Base-by-base conservation (phyloP, 2,888 invertebrate species). In the Rotaria magnacalcarata region DNA sequence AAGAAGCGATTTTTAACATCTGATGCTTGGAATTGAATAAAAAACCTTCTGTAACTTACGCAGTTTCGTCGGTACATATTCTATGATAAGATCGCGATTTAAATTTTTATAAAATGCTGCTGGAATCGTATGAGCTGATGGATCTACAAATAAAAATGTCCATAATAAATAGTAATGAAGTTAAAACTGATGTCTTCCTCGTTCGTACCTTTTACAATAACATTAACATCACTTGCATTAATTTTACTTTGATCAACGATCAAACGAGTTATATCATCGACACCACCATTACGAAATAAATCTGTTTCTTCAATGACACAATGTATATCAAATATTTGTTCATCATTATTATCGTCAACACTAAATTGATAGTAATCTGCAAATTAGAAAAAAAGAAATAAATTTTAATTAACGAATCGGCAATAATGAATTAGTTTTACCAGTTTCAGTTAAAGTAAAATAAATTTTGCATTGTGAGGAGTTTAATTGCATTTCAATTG, bases 81-180 rank as follows among this genome's bases (percentile, higher is more conserved):
- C 80, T 47, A 80, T 80, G n/a, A 80, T 80, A 21, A 80, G 34
- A 80, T 80, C 80, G 21, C 80, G 80, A 47, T 47, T 47, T 21
- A 47, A 43, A 80, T 80, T 80, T 47, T 47, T 47, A 80, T 80
- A 80, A 14, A 80, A 80, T 47, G 80, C 80, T 6, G 80, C 80
- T 47, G 80, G 80, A n/a, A 80, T 80, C 19, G 80, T 80, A 80
- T 80, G 80, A 80, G 80, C 80, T 19, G n/a, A 47, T 80, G 80
- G 80, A 80, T 80, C 80, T 80, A 80, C 8, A 6, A 34, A 34
- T 34, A 75, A 21, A 24, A 34, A 41, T 52, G 3, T 14, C 3
- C 11, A 11, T 3, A 52, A 14, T 11, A 52, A 52, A 8, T 14
- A 21, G 0, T 41, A 43, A n/a, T 2, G 7, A 19, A 34, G 10